Conservation (phyloP, 2,888 invertebrate species). For the Ochropacha duplaris region DNA sequence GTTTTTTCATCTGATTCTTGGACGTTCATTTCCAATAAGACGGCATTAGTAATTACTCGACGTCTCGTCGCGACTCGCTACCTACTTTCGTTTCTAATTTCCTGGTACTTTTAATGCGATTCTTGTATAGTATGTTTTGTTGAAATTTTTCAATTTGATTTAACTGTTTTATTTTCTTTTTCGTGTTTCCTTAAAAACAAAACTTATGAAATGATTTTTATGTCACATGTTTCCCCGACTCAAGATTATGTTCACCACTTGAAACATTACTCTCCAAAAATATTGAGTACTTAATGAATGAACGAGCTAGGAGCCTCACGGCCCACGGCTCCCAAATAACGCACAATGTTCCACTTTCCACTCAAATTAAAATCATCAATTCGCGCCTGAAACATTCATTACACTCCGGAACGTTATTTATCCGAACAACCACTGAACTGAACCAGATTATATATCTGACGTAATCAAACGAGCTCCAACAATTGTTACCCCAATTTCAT, state of each 20-base stretch:
- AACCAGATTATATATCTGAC: not conserved
- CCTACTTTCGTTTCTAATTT: constrained; percentile 2
- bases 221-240: too few relatives aligned
- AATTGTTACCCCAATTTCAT: constrained; percentile 5
- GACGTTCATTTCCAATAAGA: not conserved
- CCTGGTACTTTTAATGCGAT: constrained; percentile 10
- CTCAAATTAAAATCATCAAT: constrained; percentile 1
- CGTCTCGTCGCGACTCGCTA: not conserved
- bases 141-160: not conserved
- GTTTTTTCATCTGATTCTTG: constrained; percentile 3
- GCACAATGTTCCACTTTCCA: not conserved
- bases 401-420: not conserved
- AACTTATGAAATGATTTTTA: too few relatives aligned
- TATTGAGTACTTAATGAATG: not conserved
- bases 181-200: not conserved
- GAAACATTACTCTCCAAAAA: not conserved
- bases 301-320: too few relatives aligned
- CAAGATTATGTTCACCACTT: not conserved
- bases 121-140: not conserved
- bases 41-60: not conserved
- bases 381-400: not conserved
- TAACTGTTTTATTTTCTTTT: not conserved
- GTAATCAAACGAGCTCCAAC: not conserved
- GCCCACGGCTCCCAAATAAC: not conserved
- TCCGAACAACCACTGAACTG: not conserved